Conservation (phyloP, 2,797 vertebrate species). For the Siniperca undulata region DNA sequence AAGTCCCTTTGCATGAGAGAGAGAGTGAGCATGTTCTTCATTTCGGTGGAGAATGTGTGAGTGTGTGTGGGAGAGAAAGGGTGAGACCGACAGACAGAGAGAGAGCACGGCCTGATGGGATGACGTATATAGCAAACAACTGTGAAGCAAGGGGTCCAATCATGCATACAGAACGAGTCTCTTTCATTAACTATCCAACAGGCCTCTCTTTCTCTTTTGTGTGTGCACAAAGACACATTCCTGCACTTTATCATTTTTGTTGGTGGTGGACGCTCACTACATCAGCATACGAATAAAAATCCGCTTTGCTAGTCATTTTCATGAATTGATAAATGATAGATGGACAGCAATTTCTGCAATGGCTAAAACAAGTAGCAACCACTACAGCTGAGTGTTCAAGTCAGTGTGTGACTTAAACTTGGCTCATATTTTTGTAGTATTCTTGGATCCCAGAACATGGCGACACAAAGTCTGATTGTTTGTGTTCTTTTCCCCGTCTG, state of each 20-base stretch:
- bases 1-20: conserved; percentile 22
- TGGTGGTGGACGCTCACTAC: not conserved
- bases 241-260: not conserved
- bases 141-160: conserved; percentile 39
- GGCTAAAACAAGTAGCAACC: conserved; percentile 11
- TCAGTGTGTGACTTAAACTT: not conserved
- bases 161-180: conserved; percentile 56
- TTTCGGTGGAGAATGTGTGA: conserved; percentile 7
- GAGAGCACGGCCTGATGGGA: conserved; percentile 55
- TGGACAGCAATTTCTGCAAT: not conserved
- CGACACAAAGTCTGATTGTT: not conserved
- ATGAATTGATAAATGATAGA: not conserved
- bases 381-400: not conserved
- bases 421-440: not conserved
- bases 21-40: conserved; percentile 24
- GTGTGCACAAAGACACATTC: conserved; percentile 29
- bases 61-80: conserved; percentile 21
- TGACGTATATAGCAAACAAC: conserved; percentile 35
- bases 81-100: conserved; percentile 30
- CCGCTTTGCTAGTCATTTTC: not conserved
- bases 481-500: too few relatives aligned
- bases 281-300: conserved; percentile 13
- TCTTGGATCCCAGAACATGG: not conserved
- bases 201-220: conserved; percentile 12
- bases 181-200: conserved; percentile 68